A percentile compares a stretch with the other conserved stretches of the same genome.
phyloP scores from a whole-genome alignment of 2,113 vertebrate species.

The Lichenostomus cassidix region DNA sequence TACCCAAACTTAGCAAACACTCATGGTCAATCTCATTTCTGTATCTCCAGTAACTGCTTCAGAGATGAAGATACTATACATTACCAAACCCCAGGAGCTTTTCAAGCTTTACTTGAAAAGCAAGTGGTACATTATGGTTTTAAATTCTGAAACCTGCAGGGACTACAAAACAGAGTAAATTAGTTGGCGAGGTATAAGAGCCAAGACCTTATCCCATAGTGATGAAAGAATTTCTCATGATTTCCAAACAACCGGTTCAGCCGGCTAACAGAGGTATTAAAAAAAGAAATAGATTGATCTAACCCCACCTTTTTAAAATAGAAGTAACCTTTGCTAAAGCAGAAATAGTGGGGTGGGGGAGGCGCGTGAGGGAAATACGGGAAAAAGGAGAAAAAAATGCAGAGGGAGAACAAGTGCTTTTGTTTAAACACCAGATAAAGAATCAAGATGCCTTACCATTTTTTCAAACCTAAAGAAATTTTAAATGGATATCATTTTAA shows the following conservation, averaged over 20 bases:
- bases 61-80: slow-evolving; percentile 1
- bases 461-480: neutral
- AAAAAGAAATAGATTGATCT: neutral
- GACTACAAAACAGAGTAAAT: slow-evolving; percentile 24
- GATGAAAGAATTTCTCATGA: slow-evolving; percentile 11
- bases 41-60: neutral
- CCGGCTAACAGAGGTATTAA: neutral
- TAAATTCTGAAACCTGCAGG: slow-evolving; percentile 30
- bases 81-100: slow-evolving; percentile 28
- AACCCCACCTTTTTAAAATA: neutral
- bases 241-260: neutral
- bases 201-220: neutral
- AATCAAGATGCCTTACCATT: neutral
- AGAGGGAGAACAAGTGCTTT: neutral
- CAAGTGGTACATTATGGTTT: slow-evolving; percentile 30
- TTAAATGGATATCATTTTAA: neutral
- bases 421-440: neutral
- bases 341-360: neutral
- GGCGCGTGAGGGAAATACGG: neutral
- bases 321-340: neutral
- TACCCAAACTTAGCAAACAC: neutral
- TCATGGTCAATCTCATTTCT: neutral
- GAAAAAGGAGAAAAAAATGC: neutral
- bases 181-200: slow-evolving; percentile 30
- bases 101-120: slow-evolving; percentile 25